Evolutionary conservation across 2,888 invertebrate genomes (phyloP), one percentile per base, ranked within the genome.

Genomic region (Xylota segnis): DNA sequence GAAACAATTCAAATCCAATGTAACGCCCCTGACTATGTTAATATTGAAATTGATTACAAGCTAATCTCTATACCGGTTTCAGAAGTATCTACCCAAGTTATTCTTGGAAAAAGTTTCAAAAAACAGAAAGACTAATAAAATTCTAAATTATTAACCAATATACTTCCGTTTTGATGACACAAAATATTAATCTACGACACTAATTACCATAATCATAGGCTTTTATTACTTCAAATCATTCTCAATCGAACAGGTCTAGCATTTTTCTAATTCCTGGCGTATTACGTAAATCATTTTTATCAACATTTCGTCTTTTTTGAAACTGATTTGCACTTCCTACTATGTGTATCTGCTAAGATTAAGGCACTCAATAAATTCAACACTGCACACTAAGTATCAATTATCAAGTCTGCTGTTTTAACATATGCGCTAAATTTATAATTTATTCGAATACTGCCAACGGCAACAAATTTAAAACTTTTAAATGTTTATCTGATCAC

Each of bases 141-240:
- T 43, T 14, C 27, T 61, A 61, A 61, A 43, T 59, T 40, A 43
- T 27, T 40, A 9, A 7, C 6, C 14, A 43, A 18, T 59, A 59
- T 23, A 59, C 58, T 59, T 59, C 58, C 58, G 58, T 40, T 59
- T 18, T 18, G 23, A 16, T 9, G 40, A n/a, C 43, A 40, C 14
- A 23, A 61, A 16, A 40, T 27, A 61, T 34, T 2, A 37, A 9
- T 58, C 4, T 29, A 12, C 23, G 37, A 59, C 37, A 40, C 23
- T 18, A 0, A 43, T 61, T 61, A 61, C 43, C 43, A 61, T 61
- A 61, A 14, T 6, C n/a, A 43, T 61, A 10, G 14, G 14, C 58
- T 43, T 14, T 61, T 43, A 61, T 27, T 6, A 27, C 27, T 40
- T 23, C 6, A n/a, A 14, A 40, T 23, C n/a, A 9, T 61, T 27